Evolutionary conservation across 2,888 invertebrate species (phyloP), one percentile per base, ranked within the genome.

Genomic region (Melikaiella ostensackeni): DNA sequence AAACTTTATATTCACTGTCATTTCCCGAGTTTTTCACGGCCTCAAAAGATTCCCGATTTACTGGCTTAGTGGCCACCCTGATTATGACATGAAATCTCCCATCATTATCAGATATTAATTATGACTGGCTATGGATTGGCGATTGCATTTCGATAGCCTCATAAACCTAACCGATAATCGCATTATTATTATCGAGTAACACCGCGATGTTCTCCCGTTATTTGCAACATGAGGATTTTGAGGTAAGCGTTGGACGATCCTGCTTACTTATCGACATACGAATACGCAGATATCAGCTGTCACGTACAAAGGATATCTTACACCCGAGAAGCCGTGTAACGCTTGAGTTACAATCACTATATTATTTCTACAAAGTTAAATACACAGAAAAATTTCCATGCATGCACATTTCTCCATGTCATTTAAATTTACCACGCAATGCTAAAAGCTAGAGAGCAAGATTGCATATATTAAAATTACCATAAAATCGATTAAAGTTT

Each of bases 281-380:
- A 21, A 24, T 57, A 24, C 11, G 57, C 21, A 57, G 24, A 57
- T 59, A 59, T 59, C 59, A 11, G 27, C 27, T 27, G 24, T 59
- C 59, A 16, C 59, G 21, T 24, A 59, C 59, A 16, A 16, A 59
- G 59, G 27, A 59, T 24, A 24, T 5, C 59, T 59, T 59, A 27
- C 59, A 59, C 27, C 27, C 59, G 16, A 59, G 59, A 59, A 59
- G 16, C 59, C 59, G 16, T 59, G 59, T 59, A 27, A 59, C 7
- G 13, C 59, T 59, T 27, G 16, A 59, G 59, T 59, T 59, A 59
- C 59, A 59, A 59, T 59, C 16, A 59, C 59, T 59, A 59, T 27
- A 59, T 59, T 27, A 59, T 59, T 59, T 59, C 27, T 59, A 27
- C 27, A 57, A 57, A 57, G 57, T 57, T 57, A 24, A 42, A 42